Conservation (phyloP, 2,797 vertebrate species). For the Megalops cyprinoides region DNA sequence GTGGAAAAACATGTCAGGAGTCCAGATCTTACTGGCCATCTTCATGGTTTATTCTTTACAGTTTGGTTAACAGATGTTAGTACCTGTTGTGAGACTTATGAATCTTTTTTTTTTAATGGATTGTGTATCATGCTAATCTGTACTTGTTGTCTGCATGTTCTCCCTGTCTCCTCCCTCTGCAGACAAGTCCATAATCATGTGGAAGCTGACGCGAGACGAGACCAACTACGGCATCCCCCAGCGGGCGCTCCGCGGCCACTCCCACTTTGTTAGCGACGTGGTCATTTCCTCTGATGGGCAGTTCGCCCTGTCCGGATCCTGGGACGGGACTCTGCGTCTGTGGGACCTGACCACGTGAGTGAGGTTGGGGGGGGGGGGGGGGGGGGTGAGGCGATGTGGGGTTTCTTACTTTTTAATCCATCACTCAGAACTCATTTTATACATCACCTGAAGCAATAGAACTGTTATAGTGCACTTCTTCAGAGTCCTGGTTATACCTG, state of each 20-base stretch:
- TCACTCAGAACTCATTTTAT: no score
- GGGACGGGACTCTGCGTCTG: slow-evolving; percentile 88
- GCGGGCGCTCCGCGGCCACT: slow-evolving; percentile 87
- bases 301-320: slow-evolving; percentile 93
- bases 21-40: no score
- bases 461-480: background rate
- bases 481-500: background rate
- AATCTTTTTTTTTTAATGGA: no score
- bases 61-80: no score
- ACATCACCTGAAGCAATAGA: no score
- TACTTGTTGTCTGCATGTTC: no score
- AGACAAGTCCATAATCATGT: slow-evolving; percentile 97
- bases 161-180: slow-evolving; percentile 26
- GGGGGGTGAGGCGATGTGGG: no score
- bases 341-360: slow-evolving; percentile 95
- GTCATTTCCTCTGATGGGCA: slow-evolving; percentile 95
- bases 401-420: no score
- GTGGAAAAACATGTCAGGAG: no score
- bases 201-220: slow-evolving; percentile 95
- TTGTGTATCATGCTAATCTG: no score
- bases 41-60: no score
- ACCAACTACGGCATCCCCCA: slow-evolving; percentile 96
- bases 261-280: slow-evolving; percentile 94
- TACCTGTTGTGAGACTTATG: no score
- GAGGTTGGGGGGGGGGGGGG: background rate